Evolutionary conservation across 2,113 vertebrate genomes (phyloP).

Genomic region (Sakesphorus luctuosus): DNA sequence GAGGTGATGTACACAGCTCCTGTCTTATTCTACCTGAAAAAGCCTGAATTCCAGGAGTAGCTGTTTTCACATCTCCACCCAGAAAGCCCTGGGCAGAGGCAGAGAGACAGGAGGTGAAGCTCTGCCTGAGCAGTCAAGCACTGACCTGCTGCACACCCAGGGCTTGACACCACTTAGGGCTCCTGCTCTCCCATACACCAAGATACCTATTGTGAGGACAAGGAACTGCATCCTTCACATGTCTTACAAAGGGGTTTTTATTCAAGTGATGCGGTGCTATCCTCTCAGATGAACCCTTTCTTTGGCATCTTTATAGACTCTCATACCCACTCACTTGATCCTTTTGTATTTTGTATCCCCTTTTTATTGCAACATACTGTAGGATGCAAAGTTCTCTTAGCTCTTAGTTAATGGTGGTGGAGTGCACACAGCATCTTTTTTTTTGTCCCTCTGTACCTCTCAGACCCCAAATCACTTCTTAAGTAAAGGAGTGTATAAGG

Average conservation of each 20-base stretch:
- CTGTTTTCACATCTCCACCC: background rate
- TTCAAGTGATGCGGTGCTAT: background rate
- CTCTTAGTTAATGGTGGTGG: background rate
- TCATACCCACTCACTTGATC: background rate
- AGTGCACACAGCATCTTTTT: background rate
- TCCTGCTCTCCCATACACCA: background rate
- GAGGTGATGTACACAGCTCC: background rate
- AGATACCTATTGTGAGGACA: background rate
- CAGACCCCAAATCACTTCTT: background rate
- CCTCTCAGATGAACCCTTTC: background rate
- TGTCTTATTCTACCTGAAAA: background rate
- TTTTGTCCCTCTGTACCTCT: background rate
- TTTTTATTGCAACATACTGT: background rate
- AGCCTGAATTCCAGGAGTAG: background rate
- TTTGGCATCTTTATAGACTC: background rate
- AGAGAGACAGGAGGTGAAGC: background rate
- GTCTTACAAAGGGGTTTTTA: background rate
- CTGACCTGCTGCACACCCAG: background rate
- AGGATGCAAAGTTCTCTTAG: background rate
- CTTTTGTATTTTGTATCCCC: background rate
- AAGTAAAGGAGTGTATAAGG: background rate
- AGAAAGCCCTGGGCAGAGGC: background rate
- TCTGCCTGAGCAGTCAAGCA: accelerated
- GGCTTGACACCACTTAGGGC: background rate
- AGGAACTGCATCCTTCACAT: background rate